phyloP scores from a whole-genome alignment of 2,113 vertebrate genomes.

The Gadus chalcogrammus region DNA sequence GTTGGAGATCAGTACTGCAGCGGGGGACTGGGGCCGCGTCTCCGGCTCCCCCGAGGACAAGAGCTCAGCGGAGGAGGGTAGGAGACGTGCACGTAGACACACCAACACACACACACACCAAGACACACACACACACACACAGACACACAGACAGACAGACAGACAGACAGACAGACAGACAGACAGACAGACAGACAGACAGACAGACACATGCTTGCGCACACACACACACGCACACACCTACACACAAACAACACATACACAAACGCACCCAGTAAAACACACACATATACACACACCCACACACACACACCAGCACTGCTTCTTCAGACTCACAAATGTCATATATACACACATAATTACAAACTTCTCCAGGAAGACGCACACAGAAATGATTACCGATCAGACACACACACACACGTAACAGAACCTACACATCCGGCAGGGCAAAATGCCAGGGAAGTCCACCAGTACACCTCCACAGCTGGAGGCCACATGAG shows the following conservation, averaged over 20 bases:
- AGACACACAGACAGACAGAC: neutral
- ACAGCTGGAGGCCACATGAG: too few relatives aligned
- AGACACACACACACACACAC: constrained; percentile 1
- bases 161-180: neutral
- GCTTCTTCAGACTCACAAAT: too few relatives aligned
- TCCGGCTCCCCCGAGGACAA: constrained; percentile 38
- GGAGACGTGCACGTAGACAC: constrained; percentile 1
- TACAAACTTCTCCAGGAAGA: too few relatives aligned
- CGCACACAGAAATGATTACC: too few relatives aligned
- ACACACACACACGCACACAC: neutral
- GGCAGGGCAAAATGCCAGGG: too few relatives aligned
- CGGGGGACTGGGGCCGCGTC: constrained; percentile 46
- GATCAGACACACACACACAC: too few relatives aligned
- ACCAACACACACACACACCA: neutral
- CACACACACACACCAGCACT: too few relatives aligned
- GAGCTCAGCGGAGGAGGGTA: constrained; percentile 54
- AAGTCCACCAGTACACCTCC: too few relatives aligned
- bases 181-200: neutral
- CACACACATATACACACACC: too few relatives aligned
- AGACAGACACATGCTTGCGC: neutral
- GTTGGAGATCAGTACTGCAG: constrained; percentile 68
- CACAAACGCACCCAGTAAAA: neutral
- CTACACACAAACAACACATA: neutral
- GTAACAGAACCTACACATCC: too few relatives aligned
- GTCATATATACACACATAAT: too few relatives aligned